phyloP scores from a whole-genome alignment of 1,140 invertebrate genomes.

The Drosophila sp. region DNA sequence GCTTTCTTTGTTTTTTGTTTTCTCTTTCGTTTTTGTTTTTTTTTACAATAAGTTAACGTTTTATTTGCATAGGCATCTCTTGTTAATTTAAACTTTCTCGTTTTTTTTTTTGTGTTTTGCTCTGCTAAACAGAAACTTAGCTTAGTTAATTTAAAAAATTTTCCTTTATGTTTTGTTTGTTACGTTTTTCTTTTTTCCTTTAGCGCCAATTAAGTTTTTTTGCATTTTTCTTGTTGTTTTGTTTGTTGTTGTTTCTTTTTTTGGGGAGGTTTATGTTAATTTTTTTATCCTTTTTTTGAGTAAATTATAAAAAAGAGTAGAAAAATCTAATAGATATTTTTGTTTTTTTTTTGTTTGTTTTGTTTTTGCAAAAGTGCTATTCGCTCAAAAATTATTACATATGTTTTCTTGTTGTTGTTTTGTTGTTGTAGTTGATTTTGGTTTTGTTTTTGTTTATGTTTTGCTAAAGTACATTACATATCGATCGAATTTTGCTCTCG shows the following conservation, averaged over 20 bases:
- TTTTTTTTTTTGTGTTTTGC: conserved; percentile 24
- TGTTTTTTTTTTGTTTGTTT: conserved; percentile 53
- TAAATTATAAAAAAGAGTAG: conserved; percentile 82
- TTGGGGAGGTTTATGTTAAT: conserved; percentile 56
- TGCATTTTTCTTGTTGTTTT: conserved; percentile 25
- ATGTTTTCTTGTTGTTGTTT: conserved; percentile 34
- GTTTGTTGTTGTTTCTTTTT: conserved; percentile 31
- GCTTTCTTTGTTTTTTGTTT: conserved; percentile 15
- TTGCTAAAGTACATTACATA: conserved; percentile 59
- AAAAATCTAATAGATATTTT: conserved; percentile 79
- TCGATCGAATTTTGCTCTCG: conserved; percentile 41
- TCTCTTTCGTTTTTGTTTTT: conserved; percentile 39
- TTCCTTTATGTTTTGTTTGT: not conserved
- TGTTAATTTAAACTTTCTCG: conserved; percentile 62
- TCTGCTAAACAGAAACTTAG: conserved; percentile 18
- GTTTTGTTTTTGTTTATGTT: conserved; percentile 32
- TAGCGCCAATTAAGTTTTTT: conserved; percentile 17
- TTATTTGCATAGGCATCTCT: conserved; percentile 74
- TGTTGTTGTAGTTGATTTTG: conserved; percentile 33
- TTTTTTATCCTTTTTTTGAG: conserved; percentile 57
- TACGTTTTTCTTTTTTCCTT: conserved; percentile 9
- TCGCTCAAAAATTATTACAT: conserved; percentile 79
- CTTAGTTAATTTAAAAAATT: conserved; percentile 22
- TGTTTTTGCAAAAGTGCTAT: conserved; percentile 74
- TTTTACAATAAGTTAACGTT: conserved; percentile 78